Percentiles rank a stretch among this genome's conserved stretches.
Evolutionary conservation across 2,888 invertebrate species (phyloP).

Genomic region (Aphrophora alni): DNA sequence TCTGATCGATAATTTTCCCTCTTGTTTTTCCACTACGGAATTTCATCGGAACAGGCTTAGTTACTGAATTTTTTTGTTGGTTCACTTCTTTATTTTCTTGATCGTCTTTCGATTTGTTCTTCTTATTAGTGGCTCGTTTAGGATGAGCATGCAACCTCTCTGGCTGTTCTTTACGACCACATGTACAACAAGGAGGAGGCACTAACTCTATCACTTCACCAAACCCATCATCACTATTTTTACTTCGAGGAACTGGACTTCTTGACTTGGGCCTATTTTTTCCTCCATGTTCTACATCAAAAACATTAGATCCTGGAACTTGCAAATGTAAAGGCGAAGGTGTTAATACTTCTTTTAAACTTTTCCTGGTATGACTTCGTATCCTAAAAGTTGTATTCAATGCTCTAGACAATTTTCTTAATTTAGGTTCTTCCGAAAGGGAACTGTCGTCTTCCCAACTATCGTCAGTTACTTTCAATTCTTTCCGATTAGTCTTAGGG

Average conservation of each 20-base stretch:
- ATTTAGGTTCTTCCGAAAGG: slow-evolving; percentile 29
- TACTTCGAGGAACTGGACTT: slow-evolving; percentile 19
- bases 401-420: slow-evolving; percentile 28
- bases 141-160: slow-evolving; percentile 70
- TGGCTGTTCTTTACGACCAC: slow-evolving; percentile 71
- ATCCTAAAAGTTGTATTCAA: slow-evolving; percentile 38
- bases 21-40: slow-evolving; percentile 52
- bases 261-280: background rate
- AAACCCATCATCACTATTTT: slow-evolving; percentile 38
- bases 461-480: slow-evolving; percentile 15
- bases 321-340: slow-evolving; percentile 16
- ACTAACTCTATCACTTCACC: slow-evolving; percentile 46
- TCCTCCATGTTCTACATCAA: background rate
- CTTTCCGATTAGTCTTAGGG: background rate
- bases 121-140: slow-evolving; percentile 8
- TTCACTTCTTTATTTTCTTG: slow-evolving; percentile 23
- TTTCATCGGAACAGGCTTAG: slow-evolving; percentile 62
- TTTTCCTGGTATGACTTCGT: slow-evolving; percentile 26
- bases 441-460: slow-evolving; percentile 42
- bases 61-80: slow-evolving; percentile 58
- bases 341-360: slow-evolving; percentile 32
- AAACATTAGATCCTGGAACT: background rate
- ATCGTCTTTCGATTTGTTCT: slow-evolving; percentile 45
- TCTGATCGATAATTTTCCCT: background rate
- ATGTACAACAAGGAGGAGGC: slow-evolving; percentile 68